Base-by-base conservation (phyloP, 1,140 invertebrate genomes). In the Macrobrachium nipponense region DNA sequence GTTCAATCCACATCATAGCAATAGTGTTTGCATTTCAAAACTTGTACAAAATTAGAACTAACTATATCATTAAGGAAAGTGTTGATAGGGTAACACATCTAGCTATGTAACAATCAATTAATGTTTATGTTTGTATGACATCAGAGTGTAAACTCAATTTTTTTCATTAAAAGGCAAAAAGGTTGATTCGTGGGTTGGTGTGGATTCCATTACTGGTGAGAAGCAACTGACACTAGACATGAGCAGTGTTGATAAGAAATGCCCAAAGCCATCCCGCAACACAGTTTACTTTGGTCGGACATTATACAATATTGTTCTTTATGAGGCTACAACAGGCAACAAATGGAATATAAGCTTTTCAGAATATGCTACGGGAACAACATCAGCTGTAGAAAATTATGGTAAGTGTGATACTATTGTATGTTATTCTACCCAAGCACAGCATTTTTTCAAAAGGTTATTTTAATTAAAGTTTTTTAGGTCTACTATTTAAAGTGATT, bases 111-210 rank as follows among this genome's bases (percentile, higher is more conserved):
- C 7, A 51, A 51, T 51, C 51, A 51, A 8, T 12, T 51, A 75
- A 18, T 12, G 14, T n/a, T n/a, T n/a, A n/a, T n/a, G n/a, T n/a
- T n/a, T n/a, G n/a, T n/a, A 59, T 23, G 23, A 58, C 8, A 27
- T 60, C 44, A 20, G 62, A 23, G 0, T 43, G 7, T 20, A 64
- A 43, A 18, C 18, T 23, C 23, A 27, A 17, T 68, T 17, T 43
- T 60, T 66, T 81, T 17, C 17, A 36, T 15, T 72, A 81, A 61
- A 68, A 89, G 95, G 95, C 4, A 96, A 96, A 91, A 99, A 99
- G 91, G 95, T 96, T 88, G 98, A 99, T 90, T 95, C 95, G 0
- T 99, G 98, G 98, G 97, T 98, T 90, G 96, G 95, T 89, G 93
- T 99, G n/a, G 96, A 99, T 92, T 96, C 96, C 0, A 92, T 94